These are phyloP conservation scores for Lepidurus couesii DNA, from an alignment of 1,140 invertebrate genomes.

Conservation along the genomic window DNA sequence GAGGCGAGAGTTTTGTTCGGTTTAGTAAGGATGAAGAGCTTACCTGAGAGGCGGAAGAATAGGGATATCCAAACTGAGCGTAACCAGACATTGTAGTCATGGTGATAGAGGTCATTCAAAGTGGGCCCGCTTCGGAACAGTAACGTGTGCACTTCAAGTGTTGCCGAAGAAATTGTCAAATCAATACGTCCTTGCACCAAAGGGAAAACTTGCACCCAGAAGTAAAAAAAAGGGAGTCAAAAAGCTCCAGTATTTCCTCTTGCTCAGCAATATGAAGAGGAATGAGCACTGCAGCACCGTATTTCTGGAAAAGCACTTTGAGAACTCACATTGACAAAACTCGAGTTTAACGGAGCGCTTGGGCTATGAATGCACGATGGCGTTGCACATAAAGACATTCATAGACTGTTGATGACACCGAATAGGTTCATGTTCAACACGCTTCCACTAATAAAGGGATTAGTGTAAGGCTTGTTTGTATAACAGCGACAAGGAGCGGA, in stretches of 20 bases:
- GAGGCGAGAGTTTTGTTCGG: not conserved
- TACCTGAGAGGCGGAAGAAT: conserved; percentile 72
- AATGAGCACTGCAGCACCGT: not conserved
- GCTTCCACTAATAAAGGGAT: conserved; percentile 22
- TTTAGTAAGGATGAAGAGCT: conserved; percentile 36
- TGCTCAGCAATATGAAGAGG: too few species aligned
- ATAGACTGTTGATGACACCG: conserved; percentile 3
- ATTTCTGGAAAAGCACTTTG: not conserved
- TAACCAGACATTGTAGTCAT: conserved; percentile 63
- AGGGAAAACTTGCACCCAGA: too few species aligned
- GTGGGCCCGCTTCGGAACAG: too few species aligned
- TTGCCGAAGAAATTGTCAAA: too few species aligned
- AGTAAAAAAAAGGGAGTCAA: too few species aligned
- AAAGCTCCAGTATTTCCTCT: too few species aligned
- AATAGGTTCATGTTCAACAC: conserved; percentile 19
- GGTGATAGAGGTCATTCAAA: conserved; percentile 20
- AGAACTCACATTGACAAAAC: not conserved
- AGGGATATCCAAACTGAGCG: conserved; percentile 73
- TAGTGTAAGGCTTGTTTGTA: conserved; percentile 19
- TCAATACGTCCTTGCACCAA: too few species aligned
- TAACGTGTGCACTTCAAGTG: too few species aligned
- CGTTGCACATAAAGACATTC: not conserved
- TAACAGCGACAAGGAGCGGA: conserved; percentile 20
- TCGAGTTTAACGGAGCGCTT: not conserved
- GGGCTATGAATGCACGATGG: not conserved